Conservation (phyloP, 2,888 invertebrate genomes). For the Leptarthrus brevirostris region DNA sequence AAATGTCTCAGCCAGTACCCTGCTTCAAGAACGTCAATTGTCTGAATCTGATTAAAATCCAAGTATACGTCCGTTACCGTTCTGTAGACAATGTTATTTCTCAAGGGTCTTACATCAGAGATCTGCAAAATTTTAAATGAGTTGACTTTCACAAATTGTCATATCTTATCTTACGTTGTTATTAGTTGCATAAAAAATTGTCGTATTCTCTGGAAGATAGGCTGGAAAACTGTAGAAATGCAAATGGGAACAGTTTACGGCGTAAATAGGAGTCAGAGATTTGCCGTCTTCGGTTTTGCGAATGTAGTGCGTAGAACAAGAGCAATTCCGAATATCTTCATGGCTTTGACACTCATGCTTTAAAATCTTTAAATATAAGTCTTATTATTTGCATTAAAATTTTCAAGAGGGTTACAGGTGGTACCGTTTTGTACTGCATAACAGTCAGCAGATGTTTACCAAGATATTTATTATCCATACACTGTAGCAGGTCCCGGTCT, state of each 20-base stretch:
- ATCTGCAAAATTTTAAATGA: too few species aligned
- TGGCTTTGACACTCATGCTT: slow-evolving; percentile 62
- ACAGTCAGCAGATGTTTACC: slow-evolving; percentile 61
- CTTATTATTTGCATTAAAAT: not conserved
- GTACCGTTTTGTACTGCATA: slow-evolving; percentile 64
- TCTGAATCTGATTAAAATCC: slow-evolving; percentile 79
- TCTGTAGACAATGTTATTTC: slow-evolving; percentile 75
- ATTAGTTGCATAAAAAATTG: slow-evolving; percentile 62
- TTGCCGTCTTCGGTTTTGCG: slow-evolving; percentile 58
- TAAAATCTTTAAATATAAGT: slow-evolving; percentile 57
- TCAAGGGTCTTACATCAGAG: slow-evolving; percentile 76
- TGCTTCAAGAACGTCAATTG: slow-evolving; percentile 78
- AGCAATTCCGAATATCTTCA: slow-evolving; percentile 63
- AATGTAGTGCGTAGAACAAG: slow-evolving; percentile 64
- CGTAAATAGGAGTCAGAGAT: slow-evolving; percentile 63
- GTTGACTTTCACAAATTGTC: too few species aligned
- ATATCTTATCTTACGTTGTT: slow-evolving; percentile 59
- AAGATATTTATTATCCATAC: slow-evolving; percentile 64
- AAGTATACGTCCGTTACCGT: slow-evolving; percentile 79
- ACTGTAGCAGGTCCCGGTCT: slow-evolving; percentile 62
- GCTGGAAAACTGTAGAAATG: slow-evolving; percentile 62
- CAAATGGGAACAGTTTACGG: slow-evolving; percentile 64
- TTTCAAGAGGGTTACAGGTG: not conserved
- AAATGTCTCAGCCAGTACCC: slow-evolving; percentile 83
- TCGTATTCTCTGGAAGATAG: slow-evolving; percentile 64